Percentiles rank a stretch among this genome's conserved stretches.
These are phyloP conservation scores for Ceratina australensis DNA, from an alignment of 1,140 invertebrate species.

Conservation along the genomic window DNA sequence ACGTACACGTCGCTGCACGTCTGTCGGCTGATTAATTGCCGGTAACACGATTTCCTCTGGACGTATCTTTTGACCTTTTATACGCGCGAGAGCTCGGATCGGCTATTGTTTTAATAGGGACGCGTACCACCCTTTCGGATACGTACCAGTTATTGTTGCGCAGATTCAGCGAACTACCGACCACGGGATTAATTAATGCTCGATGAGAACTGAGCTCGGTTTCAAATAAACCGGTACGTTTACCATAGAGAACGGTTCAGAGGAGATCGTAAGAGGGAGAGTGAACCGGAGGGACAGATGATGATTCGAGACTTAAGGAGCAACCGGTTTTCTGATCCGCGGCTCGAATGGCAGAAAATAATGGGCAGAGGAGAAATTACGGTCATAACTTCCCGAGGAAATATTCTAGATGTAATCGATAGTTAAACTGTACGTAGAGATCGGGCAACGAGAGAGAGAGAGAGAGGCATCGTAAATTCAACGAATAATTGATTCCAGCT, in stretches of 20 bases:
- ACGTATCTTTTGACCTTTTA: slow-evolving; percentile 35
- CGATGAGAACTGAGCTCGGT: background rate
- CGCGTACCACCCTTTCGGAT: slow-evolving; percentile 18
- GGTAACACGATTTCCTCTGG: slow-evolving; percentile 29
- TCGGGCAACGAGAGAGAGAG: background rate
- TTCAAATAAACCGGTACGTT: background rate
- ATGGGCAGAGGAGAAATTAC: slow-evolving; percentile 9
- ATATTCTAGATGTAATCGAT: background rate
- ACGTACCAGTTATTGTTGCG: slow-evolving; percentile 24
- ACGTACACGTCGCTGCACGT: background rate
- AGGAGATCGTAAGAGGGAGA: background rate
- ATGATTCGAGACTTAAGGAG: slow-evolving; percentile 21
- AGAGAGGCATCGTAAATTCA: background rate
- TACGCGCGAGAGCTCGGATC: background rate
- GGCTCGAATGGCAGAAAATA: slow-evolving; percentile 23
- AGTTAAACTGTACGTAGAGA: background rate
- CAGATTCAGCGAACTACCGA: slow-evolving; percentile 4
- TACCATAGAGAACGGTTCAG: background rate
- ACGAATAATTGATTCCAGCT: slow-evolving; percentile 14
- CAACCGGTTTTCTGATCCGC: slow-evolving; percentile 25
- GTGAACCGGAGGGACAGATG: background rate
- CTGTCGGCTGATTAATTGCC: slow-evolving; percentile 32
- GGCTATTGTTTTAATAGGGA: slow-evolving; percentile 18
- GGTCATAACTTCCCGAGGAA: background rate
- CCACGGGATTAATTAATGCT: slow-evolving; percentile 21